These are phyloP conservation scores for Atrina japonica DNA, from an alignment of 2,888 invertebrate genomes.

Conservation along the genomic window DNA sequence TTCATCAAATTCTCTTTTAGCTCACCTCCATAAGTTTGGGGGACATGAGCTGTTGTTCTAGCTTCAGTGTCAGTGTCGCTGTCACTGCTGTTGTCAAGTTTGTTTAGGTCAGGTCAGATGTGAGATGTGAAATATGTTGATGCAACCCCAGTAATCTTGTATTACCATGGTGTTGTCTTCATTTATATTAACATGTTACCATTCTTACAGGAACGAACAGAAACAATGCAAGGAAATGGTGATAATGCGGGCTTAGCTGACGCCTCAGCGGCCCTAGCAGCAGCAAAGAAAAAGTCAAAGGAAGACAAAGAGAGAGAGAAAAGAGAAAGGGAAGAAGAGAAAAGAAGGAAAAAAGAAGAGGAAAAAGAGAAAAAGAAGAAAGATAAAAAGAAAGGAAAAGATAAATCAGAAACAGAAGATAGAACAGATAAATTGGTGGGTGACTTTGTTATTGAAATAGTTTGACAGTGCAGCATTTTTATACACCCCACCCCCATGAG, in stretches of 20 bases:
- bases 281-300: slow-evolving; percentile 47
- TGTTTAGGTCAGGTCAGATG: too few species aligned
- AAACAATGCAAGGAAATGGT: slow-evolving; percentile 36
- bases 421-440: slow-evolving; percentile 47
- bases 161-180: too few species aligned
- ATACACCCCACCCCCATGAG: too few species aligned
- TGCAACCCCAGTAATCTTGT: too few species aligned
- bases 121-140: too few species aligned
- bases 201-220: slow-evolving; percentile 43
- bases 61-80: too few species aligned
- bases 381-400: slow-evolving; percentile 39
- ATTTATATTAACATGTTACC: too few species aligned
- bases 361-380: slow-evolving; percentile 60
- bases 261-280: slow-evolving; percentile 11
- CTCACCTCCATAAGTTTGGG: too few species aligned
- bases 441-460: slow-evolving; percentile 15
- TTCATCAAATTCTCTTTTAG: too few species aligned
- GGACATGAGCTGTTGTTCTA: too few species aligned
- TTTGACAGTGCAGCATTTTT: background rate
- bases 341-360: slow-evolving; percentile 66
- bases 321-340: slow-evolving; percentile 68
- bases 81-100: too few species aligned
- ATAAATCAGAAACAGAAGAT: slow-evolving; percentile 50
- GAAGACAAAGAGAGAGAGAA: slow-evolving; percentile 72
- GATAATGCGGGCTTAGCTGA: slow-evolving; percentile 39